Evolutionary conservation across 2,888 invertebrate genomes (phyloP).

Genomic region (Zygogramma bicolorata): DNA sequence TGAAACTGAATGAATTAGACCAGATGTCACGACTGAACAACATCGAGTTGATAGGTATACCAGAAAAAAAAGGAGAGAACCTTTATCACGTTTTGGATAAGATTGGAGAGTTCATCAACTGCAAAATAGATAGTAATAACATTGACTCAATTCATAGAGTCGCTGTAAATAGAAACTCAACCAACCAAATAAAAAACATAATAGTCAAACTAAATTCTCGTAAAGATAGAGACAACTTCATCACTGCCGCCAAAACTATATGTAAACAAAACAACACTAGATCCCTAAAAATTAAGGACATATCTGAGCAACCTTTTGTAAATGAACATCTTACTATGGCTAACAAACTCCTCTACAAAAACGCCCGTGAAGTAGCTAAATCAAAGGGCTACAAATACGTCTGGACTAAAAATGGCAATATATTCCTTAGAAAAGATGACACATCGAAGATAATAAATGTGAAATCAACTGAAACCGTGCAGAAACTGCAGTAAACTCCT

Average conservation of each 20-base stretch:
- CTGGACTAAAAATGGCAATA: neutral
- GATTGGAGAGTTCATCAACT: neutral
- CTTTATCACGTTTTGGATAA: neutral
- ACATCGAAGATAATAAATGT: neutral
- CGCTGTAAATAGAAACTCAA: neutral
- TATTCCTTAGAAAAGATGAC: neutral
- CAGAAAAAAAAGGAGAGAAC: neutral
- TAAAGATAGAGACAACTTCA: neutral
- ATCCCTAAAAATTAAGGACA: neutral
- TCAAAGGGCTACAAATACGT: too few species aligned
- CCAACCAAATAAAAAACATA: neutral
- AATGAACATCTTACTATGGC: neutral
- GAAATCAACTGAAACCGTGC: neutral
- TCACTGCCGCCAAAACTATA: too few species aligned
- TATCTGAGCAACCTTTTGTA: neutral
- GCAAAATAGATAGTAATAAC: neutral
- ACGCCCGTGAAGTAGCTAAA: neutral
- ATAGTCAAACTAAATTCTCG: neutral
- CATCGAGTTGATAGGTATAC: neutral
- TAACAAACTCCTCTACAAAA: neutral
- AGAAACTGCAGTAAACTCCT: conserved; percentile 2
- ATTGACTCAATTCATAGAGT: conserved; percentile 10
- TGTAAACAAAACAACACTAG: neutral
- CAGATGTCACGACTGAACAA: neutral
- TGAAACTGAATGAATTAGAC: neutral